A percentile compares a stretch with the other conserved stretches of the same genome.
Evolutionary conservation across 2,888 invertebrate genomes (phyloP).

Genomic region (Melieria omissa): DNA sequence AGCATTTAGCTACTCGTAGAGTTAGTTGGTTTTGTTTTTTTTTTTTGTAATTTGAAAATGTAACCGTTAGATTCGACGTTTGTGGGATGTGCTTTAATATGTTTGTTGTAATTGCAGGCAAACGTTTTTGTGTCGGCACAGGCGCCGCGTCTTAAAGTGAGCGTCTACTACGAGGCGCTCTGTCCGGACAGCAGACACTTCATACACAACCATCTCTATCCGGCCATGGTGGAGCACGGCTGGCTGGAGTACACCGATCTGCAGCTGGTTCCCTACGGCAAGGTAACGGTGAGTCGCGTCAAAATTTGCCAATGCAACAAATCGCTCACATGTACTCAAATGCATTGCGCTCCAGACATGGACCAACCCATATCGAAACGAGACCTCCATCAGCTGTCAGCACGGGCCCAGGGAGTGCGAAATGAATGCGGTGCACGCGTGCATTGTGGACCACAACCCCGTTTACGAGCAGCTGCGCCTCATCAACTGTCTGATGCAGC

Average conservation of each 20-base stretch:
- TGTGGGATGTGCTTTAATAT: no score
- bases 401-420: conserved; percentile 62
- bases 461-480: conserved; percentile 52
- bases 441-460: conserved; percentile 58
- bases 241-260: conserved; percentile 55
- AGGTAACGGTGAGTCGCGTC: conserved; percentile 57
- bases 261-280: conserved; percentile 63
- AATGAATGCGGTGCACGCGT: conserved; percentile 63
- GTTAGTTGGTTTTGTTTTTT: no score
- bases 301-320: no score
- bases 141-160: conserved; percentile 44
- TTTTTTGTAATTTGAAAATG: no score
- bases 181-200: conserved; percentile 63
- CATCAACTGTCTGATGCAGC: conserved; percentile 59
- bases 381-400: conserved; percentile 56
- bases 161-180: conserved; percentile 63
- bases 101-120: no score
- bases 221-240: conserved; percentile 51
- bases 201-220: conserved; percentile 54
- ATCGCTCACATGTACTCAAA: no score
- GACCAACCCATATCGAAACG: conserved; percentile 47
- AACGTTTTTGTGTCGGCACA: no score
- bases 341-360: conserved; percentile 42
- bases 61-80: no score
- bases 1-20: no score